Evolutionary conservation across 2,888 invertebrate species (phyloP), one percentile per base, ranked within the genome.

Genomic region (Pristionchus maxplancki): DNA sequence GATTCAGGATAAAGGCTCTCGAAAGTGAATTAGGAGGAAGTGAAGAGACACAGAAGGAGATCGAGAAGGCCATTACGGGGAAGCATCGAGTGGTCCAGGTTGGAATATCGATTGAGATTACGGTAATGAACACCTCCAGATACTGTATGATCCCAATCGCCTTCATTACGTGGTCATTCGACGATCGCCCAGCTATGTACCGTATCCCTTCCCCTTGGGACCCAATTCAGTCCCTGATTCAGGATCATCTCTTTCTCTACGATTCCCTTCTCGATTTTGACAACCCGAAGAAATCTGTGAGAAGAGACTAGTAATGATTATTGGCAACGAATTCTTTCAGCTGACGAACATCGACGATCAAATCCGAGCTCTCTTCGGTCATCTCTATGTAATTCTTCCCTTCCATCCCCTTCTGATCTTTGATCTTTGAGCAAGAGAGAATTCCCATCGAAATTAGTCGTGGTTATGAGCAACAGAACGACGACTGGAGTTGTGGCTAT

Each of bases 401-500:
- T 6, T 31, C 31, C 40, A 44, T 20, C 5, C 11, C 48, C 17
- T 28, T 20, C 20, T 58, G 64, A 64, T 64, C 44, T 44, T 40
- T 64, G 64, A 85, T 85, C 64, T 64, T 85, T 58, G 17, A 85
- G 85, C 28, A 71, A 6, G 50, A 71, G 4, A 20, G 28, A 1
- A 58, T 87, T 50, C 86, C 71, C 20, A 58, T 87, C 24, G 0
- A 34, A 5, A 40, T 87, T 28, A 40, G 28, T 6, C 28, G 48
- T 17, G 11, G 4, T 15, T 87, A 87, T 34, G 67, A 71, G 20
- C 86, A 87, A 28, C 86, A 87, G 34, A 50, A 37, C 6, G 86
- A 87, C 37, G 50, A 48, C 17, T 87, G 86, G 86, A 87, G 86
- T 24, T 87, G 86, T 50, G 86, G 86, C n/a, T 87, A 71, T n/a